Base-by-base conservation (phyloP, 2,113 vertebrate species). In the Aleadryas rufinucha region DNA sequence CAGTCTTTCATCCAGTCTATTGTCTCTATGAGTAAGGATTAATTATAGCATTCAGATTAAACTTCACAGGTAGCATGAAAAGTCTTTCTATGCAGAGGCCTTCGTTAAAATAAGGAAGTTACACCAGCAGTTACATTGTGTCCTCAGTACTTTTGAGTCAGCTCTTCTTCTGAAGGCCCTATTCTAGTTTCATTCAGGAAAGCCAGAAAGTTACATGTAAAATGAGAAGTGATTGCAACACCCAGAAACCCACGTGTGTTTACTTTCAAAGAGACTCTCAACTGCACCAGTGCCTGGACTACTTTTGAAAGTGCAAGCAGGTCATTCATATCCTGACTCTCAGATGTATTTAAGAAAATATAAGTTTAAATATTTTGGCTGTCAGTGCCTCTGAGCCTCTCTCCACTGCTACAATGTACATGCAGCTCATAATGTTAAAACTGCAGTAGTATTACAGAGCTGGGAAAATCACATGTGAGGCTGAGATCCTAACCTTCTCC, bases 91-190 rank as follows among this genome's bases (percentile, higher is more conserved):
- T 54, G 37, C 23, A 77, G 37, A 76, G 53, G 6, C 26, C 42
- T 91, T 71, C 64, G 75, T 81, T 89, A 93, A 95, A 94, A 87
- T 49, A 54, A 75, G 81, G 69, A 92, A 91, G 80, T 71, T 75
- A 30, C 37, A 68, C 24, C 37, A 82, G 8, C 20, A 84, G 11
- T 37, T 49, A 17, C 16, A n/a, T 30, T 47, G 30, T 10, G 7
- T 87, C 77, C 84, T 74, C 2, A 2, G 52, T 91, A 52, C 31
- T 78, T 96, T 89, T 82, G 63, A 95, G 39, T 49, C 72, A 78
- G 39, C 17, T 83, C 53, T 87, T 84, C 87, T 68, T 56, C 65
- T 41, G 1, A 89, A 82, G 60, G 65, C 22, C 42, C 30, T 44
- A 59, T 78, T 91, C 52, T 79, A 28, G 28, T 78, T 94, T 87